Base-by-base conservation (phyloP, 1,140 invertebrate genomes). In the Drosophila kurseongensis region DNA sequence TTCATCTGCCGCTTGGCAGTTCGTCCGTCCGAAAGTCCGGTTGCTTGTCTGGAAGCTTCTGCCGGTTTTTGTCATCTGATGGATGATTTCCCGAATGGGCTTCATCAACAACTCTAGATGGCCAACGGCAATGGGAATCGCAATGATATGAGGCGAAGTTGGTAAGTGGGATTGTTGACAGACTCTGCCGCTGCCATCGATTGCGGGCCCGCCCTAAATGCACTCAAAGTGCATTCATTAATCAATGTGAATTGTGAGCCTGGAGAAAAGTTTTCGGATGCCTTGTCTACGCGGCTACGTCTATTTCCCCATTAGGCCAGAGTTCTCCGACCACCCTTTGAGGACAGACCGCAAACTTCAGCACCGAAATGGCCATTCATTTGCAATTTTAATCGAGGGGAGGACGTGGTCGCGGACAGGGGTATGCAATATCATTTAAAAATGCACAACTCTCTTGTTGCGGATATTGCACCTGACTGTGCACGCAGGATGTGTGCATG, bases 391-490 rank as follows among this genome's bases (percentile, higher is more conserved):
- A 69, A 69, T 35, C 5, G 12, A 16, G 13, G 13, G 16, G 35
- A 12, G 32, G 32, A 13, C 14, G 13, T 16, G 18, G 42, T 7
- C 23, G 56, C 36, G 18, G 14, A 14, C 38, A 7, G n/a, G 16
- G n/a, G 18, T 5, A 10, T 56, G 38, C 35, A 48, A 14, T 54
- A 48, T 52, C 54, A 67, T 66, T 75, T 75, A 66, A 66, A 54
- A 44, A 63, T 75, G 58, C 35, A 55, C 41, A 50, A 48, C 40
- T 35, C 41, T 41, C 45, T 42, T 67, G 41, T 76, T 48, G 35
- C 54, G 72, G 73, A 76, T 68, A 76, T 76, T 76, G 74, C 74
- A 76, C 62, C 47, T 60, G 74, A 75, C 36, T 75, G 72, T 72
- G 41, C 56, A 40, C 50, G 50, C 65, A 56, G 63, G 65, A 69